phyloP scores from a whole-genome alignment of 1,140 invertebrate genomes.

The Anastatus disparis region DNA sequence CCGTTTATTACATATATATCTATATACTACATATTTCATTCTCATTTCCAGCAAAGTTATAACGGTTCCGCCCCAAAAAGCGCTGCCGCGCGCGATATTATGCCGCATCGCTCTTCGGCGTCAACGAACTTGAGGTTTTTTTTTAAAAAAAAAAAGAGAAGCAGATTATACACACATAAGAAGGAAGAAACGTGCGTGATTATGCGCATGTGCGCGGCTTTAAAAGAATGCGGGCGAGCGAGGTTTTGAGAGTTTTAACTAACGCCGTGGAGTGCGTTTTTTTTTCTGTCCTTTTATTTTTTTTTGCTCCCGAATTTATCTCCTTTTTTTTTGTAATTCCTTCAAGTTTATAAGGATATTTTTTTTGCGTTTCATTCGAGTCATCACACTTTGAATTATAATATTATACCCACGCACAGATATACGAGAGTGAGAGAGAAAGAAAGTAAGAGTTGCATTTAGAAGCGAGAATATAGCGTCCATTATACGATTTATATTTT shows the following conservation, averaged over 20 bases:
- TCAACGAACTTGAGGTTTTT: constrained; percentile 37
- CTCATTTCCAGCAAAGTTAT: neutral
- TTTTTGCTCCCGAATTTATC: neutral
- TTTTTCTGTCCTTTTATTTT: neutral
- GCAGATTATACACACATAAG: no score
- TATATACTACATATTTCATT: no score
- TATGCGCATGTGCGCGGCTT: constrained; percentile 1
- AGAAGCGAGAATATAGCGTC: constrained; percentile 22
- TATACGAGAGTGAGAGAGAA: no score
- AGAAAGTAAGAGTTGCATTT: constrained; percentile 32
- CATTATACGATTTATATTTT: constrained; percentile 16
- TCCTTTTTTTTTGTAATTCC: no score
- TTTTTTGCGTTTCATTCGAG: constrained; percentile 16
- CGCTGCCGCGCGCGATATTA: constrained; percentile 1
- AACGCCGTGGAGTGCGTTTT: neutral
- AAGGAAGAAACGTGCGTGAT: neutral
- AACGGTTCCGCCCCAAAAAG: constrained; percentile 32
- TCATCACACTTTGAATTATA: constrained; percentile 22
- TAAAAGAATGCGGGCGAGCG: constrained; percentile 29
- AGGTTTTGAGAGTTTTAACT: constrained; percentile 7
- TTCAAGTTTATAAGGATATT: neutral
- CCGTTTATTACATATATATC: no score
- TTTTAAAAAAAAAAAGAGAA: no score
- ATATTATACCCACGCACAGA: no score
- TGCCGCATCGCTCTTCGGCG: neutral